Percentiles rank a stretch among this genome's conserved stretches.
These are phyloP conservation scores for Ctena decussata DNA, from an alignment of 2,888 invertebrate species.

Conservation along the genomic window DNA sequence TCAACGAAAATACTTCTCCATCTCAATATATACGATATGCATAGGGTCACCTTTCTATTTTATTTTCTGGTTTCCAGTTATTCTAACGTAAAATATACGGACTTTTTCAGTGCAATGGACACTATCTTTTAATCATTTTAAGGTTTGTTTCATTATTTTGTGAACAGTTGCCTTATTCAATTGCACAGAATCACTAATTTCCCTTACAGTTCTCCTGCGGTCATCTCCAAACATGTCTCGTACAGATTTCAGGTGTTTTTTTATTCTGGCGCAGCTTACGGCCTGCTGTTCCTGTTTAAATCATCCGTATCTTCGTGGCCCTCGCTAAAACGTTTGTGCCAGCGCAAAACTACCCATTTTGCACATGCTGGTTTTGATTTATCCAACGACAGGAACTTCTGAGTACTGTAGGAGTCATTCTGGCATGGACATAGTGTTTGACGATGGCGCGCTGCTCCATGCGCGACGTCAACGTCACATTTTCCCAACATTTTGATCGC, in stretches of 20 bases:
- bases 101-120: too few species aligned
- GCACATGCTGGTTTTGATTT: neutral
- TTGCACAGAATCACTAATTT: too few species aligned
- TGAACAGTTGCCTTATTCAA: neutral
- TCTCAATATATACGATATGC: too few species aligned
- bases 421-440: neutral
- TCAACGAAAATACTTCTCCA: too few species aligned
- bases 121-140: neutral
- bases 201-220: too few species aligned
- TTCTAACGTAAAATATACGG: too few species aligned
- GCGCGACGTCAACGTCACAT: neutral
- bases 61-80: too few species aligned
- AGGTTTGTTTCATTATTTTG: neutral
- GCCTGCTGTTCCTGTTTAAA: too few species aligned
- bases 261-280: too few species aligned
- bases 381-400: neutral
- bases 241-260: neutral
- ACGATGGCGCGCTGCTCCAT: neutral
- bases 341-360: neutral
- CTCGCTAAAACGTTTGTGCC: neutral
- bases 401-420: neutral
- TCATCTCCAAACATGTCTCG: too few species aligned
- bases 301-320: neutral
- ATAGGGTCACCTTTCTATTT: too few species aligned
- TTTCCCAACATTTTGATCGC: neutral